Percentiles rank a stretch among this genome's conserved stretches.
Conservation (phyloP, 2,797 vertebrate genomes). For the Odontamblyopus rebecca region DNA sequence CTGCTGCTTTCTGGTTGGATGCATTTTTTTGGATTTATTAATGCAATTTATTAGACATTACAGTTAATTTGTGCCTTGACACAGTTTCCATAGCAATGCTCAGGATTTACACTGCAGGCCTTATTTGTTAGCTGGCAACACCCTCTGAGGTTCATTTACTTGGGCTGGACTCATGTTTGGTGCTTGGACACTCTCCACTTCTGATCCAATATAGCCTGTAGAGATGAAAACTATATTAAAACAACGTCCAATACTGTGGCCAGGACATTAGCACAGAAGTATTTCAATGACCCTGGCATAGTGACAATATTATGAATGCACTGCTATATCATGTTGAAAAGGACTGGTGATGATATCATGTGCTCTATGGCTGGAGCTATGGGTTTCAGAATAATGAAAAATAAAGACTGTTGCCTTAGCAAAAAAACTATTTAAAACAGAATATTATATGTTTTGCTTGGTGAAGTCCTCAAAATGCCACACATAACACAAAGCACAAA, state of each 20-base stretch:
- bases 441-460: no score
- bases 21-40: slow-evolving; percentile 41
- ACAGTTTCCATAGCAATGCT: slow-evolving; percentile 63
- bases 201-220: slow-evolving; percentile 40
- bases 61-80: slow-evolving; percentile 62
- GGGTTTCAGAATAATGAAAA: no score
- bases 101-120: slow-evolving; percentile 55
- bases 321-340: not conserved
- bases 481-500: not conserved
- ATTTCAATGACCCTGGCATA: slow-evolving; percentile 13
- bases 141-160: slow-evolving; percentile 54
- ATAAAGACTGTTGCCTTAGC: no score
- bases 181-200: slow-evolving; percentile 54
- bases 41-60: slow-evolving; percentile 57
- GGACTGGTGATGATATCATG: not conserved
- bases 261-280: slow-evolving; percentile 42
- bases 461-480: no score
- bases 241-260: slow-evolving; percentile 42
- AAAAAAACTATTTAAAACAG: no score
- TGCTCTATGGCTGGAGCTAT: not conserved
- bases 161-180: slow-evolving; percentile 56
- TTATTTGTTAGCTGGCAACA: slow-evolving; percentile 62
- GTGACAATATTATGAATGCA: slow-evolving; percentile 16
- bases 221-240: slow-evolving; percentile 50
- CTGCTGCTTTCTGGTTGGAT: slow-evolving; percentile 29